Evolutionary conservation across 92 coral and sea anemone species (phyloP).

Genomic region (Pocillopora meandrina): DNA sequence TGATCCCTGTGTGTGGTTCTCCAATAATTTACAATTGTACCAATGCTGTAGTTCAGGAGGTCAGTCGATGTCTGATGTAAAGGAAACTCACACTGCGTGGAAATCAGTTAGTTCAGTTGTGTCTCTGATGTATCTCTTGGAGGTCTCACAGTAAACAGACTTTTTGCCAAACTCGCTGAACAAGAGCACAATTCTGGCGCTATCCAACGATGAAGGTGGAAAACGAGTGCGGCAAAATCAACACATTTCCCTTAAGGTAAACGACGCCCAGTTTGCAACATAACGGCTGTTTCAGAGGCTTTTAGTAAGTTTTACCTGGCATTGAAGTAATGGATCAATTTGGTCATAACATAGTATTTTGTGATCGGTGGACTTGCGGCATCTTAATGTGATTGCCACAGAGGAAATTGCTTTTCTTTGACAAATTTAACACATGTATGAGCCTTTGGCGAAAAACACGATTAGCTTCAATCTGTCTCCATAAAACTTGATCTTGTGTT

Average conservation of each 20-base stretch:
- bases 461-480: neutral
- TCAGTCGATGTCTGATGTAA: neutral
- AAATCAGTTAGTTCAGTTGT: neutral
- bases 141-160: no score
- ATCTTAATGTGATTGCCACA: constrained; percentile 8
- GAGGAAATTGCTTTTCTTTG: neutral
- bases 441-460: neutral
- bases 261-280: no score
- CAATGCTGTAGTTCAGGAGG: neutral
- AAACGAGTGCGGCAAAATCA: no score
- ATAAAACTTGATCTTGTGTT: no score
- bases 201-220: no score
- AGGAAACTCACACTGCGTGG: neutral
- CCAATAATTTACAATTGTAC: neutral
- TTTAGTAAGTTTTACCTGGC: no score
- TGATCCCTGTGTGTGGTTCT: neutral
- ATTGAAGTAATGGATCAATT: neutral
- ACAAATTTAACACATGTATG: neutral
- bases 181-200: no score
- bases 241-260: no score
- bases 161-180: no score
- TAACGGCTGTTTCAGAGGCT: no score
- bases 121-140: no score
- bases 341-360: neutral
- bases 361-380: neutral